Evolutionary conservation across 2,888 invertebrate genomes (phyloP).

Genomic region (Cephus rjabovi): DNA sequence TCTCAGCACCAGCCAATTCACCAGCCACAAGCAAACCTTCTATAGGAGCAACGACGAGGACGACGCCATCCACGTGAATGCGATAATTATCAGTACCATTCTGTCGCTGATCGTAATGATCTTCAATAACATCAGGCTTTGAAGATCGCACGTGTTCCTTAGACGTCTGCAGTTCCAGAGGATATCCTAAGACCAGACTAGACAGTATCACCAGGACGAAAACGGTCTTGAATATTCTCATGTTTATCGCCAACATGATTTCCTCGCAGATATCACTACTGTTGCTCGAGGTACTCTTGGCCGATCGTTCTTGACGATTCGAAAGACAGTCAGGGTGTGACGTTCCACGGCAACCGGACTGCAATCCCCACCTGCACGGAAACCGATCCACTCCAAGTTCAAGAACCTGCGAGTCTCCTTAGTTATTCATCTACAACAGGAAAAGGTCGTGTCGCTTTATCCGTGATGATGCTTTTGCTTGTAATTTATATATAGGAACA

Average conservation of each 20-base stretch:
- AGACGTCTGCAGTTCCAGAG: slow-evolving; percentile 6
- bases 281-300: background rate
- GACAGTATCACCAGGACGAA: slow-evolving; percentile 25
- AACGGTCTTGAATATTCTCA: slow-evolving; percentile 52
- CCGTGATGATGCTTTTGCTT: background rate
- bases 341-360: background rate
- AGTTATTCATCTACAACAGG: slow-evolving; percentile 7
- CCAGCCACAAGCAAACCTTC: slow-evolving; percentile 72
- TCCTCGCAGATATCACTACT: background rate
- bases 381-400: slow-evolving; percentile 45
- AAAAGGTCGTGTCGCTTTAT: background rate
- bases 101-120: slow-evolving; percentile 78
- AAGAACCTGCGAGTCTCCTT: slow-evolving; percentile 44
- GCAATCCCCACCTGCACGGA: slow-evolving; percentile 45
- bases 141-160: background rate
- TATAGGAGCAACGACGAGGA: slow-evolving; percentile 75
- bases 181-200: background rate
- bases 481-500: background rate
- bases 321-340: slow-evolving; percentile 43
- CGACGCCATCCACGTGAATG: slow-evolving; percentile 77
- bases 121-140: slow-evolving; percentile 16
- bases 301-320: slow-evolving; percentile 36
- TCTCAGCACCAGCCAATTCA: slow-evolving; percentile 47
- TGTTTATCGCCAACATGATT: slow-evolving; percentile 43
- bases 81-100: slow-evolving; percentile 82